Base-by-base conservation (phyloP, 2,888 invertebrate species). In the Drosophila multiciliata region DNA sequence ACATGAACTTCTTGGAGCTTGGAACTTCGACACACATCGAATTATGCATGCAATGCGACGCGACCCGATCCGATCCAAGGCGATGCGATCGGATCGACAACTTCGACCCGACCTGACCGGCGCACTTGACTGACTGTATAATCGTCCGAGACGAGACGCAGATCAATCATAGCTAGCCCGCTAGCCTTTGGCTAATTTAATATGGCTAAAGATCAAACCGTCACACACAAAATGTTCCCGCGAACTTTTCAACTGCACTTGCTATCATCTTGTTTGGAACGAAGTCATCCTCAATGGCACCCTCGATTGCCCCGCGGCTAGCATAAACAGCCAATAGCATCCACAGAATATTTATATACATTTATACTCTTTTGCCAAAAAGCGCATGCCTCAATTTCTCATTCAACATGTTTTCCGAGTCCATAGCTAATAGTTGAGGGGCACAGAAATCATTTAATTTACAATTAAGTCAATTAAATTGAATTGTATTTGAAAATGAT, bases 161-260 rank as follows among this genome's bases (percentile, higher is more conserved):
- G 88, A 89, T 88, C 88, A 88, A 88, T 88, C 88, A 88, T 78
- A 86, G 71, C 58, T 61, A 65, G 76, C 65, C 69, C 45, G 70
- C 71, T 78, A 76, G 82, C 74, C 85, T 89, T 78, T 87, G 83
- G 87, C 80, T 90, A 90, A 90, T 87, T 90, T 87, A 87, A 87
- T 87, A 87, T 90, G 89, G 89, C 87, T 87, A 90, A 87, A 87
- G 87, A 87, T 90, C 89, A 90, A 82, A 59, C 73, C 73, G 78
- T 79, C 78, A 76, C 88, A 80, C 78, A 76, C 71, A 78, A 80
- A 81, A 84, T 83, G 65, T 88, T 88, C 90, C 88, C 90, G 88
- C 88, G 90, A 90, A 90, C 83, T 89, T 85, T 83, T 71, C 66
- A 66, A 71, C 73, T 83, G 89, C 87, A 88, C 89, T 88, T 88